Conservation (phyloP, 2,797 vertebrate species). For the Enteromius unitaeniatus region DNA sequence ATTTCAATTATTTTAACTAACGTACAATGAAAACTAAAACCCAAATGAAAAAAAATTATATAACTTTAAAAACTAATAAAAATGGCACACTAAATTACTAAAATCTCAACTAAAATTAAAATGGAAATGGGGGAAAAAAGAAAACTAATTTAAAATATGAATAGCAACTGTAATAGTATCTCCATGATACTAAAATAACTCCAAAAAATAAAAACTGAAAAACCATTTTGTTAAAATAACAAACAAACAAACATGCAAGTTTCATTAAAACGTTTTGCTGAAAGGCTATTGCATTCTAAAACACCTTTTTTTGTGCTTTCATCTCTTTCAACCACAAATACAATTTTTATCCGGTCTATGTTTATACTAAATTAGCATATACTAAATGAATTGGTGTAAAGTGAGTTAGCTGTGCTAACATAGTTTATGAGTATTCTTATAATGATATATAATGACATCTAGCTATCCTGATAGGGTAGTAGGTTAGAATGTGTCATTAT, state of each 20-base stretch:
- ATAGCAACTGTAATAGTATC: not conserved
- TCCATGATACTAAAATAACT: not conserved
- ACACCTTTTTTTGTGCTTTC: not conserved
- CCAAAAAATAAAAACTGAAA: not conserved
- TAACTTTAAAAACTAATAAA: not conserved
- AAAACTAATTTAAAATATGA: not conserved
- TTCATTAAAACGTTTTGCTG: not conserved
- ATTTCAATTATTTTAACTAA: not conserved
- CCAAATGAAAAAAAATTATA: not conserved
- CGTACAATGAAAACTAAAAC: not conserved
- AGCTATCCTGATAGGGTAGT: not conserved
- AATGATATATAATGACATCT: not conserved
- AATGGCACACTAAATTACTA: not conserved
- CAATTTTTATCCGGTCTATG: not conserved
- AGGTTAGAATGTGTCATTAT: conserved; percentile 21
- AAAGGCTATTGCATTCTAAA: not conserved
- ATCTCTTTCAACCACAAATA: not conserved
- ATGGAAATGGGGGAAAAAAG: not conserved
- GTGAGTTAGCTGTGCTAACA: not conserved
- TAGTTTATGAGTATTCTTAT: not conserved
- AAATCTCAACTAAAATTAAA: not conserved
- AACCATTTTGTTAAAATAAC: not conserved
- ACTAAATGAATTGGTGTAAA: not conserved
- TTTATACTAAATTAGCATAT: not conserved
- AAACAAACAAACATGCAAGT: not conserved